Base-by-base conservation (phyloP, 2,888 invertebrate species). In the Ferrisia virgata region DNA sequence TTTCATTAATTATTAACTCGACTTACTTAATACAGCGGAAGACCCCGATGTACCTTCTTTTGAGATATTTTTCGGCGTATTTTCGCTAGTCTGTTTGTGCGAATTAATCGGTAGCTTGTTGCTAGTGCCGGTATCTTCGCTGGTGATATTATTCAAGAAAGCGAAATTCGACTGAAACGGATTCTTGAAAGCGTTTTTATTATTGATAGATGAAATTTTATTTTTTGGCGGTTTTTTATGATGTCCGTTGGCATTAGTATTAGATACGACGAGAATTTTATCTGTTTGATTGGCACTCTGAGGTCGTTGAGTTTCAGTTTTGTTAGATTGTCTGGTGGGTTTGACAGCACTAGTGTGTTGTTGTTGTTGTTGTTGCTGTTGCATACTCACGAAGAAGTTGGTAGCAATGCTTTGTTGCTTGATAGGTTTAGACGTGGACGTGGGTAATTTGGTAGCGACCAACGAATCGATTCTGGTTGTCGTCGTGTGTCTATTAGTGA, bases 181-280 rank as follows among this genome's bases (percentile, higher is more conserved):
- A 39, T 58, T 58, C 39, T 82, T 82, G 15, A 69, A 25, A 13
- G 28, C 69, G 36, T 22, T 82, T 39, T 82, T 82, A 18, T 82
- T 82, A 2, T 15, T 18, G 8, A 18, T 11, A 0, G 81, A n/a
- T n/a, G n/a, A 9, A 28, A 64, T 15, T 64, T 82, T 82, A 69
- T 82, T 82, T 82, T 82, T 82, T 0, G 69, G 6, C 4, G 82
- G 82, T 69, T 82, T 82, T 15, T 82, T 82, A 6, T 33, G 39
- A 18, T 58, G 69, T 4, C 58, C 25, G 39, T 11, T 11, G 8
- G 25, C 3, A 18, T 28, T 82, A 13, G 22, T 69, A 64, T 53
- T 82, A 1, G 36, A 58, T 0, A 82, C 36, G 64, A 69, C 82
- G 11, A 82, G 69, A 53, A 82, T 82, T 64, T 82, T 82, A 69